phyloP scores from a whole-genome alignment of 2,888 invertebrate genomes.

The Pheosia gnoma region DNA sequence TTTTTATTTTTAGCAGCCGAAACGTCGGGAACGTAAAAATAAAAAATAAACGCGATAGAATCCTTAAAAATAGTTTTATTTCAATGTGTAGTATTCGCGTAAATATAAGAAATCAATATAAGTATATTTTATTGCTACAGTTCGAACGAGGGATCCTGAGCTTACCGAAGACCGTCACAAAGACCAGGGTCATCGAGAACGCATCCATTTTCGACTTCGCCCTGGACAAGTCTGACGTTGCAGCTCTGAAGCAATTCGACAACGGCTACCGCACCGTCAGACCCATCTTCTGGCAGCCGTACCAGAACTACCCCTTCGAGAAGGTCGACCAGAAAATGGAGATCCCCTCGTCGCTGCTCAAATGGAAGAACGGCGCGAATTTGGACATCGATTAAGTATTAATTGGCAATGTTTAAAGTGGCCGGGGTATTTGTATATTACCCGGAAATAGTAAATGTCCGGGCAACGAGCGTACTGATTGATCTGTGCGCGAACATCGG shows the following conservation, averaged over 20 bases:
- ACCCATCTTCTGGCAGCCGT: constrained; percentile 56
- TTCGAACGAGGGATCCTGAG: constrained; percentile 61
- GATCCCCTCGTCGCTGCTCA: constrained; percentile 40
- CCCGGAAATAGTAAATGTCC: no score
- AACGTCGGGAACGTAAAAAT: no score
- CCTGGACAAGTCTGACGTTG: constrained; percentile 52
- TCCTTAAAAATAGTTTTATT: no score
- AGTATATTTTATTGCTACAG: constrained; percentile 36
- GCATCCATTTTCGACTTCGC: constrained; percentile 68
- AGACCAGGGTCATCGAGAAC: constrained; percentile 59
- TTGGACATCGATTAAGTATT: constrained; percentile 22
- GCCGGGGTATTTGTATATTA: background rate
- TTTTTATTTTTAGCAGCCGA: no score
- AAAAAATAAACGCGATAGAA: no score
- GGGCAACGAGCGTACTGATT: no score
- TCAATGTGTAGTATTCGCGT: no score
- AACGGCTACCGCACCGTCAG: constrained; percentile 55
- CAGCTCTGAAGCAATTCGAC: constrained; percentile 56
- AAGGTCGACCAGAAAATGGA: constrained; percentile 37
- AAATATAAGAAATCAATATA: no score
- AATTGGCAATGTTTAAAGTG: background rate
- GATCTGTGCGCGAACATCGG: no score
- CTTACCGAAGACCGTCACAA: constrained; percentile 66
- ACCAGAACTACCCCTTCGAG: constrained; percentile 58
- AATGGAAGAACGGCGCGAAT: constrained; percentile 54